phyloP scores from a whole-genome alignment of 2,888 invertebrate genomes.

The Ethmia dodecea region DNA sequence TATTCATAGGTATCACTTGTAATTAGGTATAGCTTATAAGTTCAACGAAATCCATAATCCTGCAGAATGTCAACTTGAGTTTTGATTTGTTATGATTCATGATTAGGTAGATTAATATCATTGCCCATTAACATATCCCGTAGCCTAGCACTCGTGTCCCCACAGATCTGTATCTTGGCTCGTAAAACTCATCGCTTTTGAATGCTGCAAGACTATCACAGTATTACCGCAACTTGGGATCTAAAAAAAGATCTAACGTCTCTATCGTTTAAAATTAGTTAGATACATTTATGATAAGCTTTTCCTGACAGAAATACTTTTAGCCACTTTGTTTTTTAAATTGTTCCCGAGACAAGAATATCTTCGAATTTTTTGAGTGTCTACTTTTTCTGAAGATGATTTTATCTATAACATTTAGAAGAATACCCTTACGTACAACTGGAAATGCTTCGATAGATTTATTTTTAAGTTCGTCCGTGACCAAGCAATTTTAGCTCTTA shows the following conservation, averaged over 20 bases:
- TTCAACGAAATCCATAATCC: no score
- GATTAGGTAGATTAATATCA: conserved; percentile 3
- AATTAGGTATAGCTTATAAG: no score
- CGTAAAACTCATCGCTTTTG: conserved; percentile 21
- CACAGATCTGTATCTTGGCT: conserved; percentile 22
- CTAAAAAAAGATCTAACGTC: conserved; percentile 6
- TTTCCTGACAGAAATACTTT: no score
- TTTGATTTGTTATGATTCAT: neutral
- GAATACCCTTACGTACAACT: no score
- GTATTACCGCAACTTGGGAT: conserved; percentile 12
- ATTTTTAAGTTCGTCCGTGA: no score
- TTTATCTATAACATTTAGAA: conserved; percentile 1
- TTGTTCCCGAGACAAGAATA: no score
- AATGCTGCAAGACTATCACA: conserved; percentile 16
- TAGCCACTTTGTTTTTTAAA: no score
- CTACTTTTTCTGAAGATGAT: neutral
- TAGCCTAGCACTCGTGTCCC: conserved; percentile 9
- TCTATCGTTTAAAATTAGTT: conserved; percentile 7
- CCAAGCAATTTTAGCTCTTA: neutral
- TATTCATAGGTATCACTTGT: no score
- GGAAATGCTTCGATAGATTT: no score
- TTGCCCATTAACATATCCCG: conserved; percentile 5
- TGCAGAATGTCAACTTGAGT: no score
- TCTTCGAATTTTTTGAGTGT: neutral
- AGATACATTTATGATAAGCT: conserved; percentile 3